These are phyloP conservation scores for Lottia gigantea DNA, from an alignment of 2,888 invertebrate species.

Conservation along the genomic window DNA sequence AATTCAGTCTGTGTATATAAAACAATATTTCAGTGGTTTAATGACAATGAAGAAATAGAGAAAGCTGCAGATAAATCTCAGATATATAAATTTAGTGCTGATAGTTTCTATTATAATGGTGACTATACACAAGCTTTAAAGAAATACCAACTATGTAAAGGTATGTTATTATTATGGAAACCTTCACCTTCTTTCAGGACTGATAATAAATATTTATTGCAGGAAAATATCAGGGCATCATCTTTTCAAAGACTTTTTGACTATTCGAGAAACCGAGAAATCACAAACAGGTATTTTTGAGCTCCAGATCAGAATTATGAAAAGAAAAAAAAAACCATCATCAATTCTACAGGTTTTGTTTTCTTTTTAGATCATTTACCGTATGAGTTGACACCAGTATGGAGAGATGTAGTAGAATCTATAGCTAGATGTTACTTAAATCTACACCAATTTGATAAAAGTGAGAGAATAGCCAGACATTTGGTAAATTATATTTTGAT, in stretches of 20 bases:
- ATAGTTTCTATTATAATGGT: slow-evolving; percentile 32
- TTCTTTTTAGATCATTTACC: slow-evolving; percentile 35
- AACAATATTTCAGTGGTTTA: slow-evolving; percentile 42
- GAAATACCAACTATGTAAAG: slow-evolving; percentile 35
- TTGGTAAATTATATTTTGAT: slow-evolving; percentile 29
- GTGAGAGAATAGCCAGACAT: slow-evolving; percentile 27
- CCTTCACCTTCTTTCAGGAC: not conserved
- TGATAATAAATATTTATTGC: too few species aligned
- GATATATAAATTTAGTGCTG: slow-evolving; percentile 41
- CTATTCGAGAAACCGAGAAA: too few species aligned
- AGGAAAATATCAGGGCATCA: too few species aligned
- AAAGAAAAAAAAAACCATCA: too few species aligned
- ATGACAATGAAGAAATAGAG: slow-evolving; percentile 23
- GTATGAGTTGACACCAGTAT: slow-evolving; percentile 34
- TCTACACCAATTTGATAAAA: slow-evolving; percentile 23
- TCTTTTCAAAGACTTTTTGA: too few species aligned
- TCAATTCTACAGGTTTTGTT: too few species aligned
- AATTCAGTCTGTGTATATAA: too few species aligned
- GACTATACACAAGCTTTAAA: slow-evolving; percentile 34
- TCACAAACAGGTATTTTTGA: too few species aligned
- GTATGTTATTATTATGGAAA: slow-evolving; percentile 25
- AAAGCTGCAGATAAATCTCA: slow-evolving; percentile 21
- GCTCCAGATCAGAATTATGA: too few species aligned
- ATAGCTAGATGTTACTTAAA: slow-evolving; percentile 39
- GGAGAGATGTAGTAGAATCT: slow-evolving; percentile 42